Evolutionary conservation across 1,140 invertebrate species (phyloP).

Genomic region (Drosophila sechellia): DNA sequence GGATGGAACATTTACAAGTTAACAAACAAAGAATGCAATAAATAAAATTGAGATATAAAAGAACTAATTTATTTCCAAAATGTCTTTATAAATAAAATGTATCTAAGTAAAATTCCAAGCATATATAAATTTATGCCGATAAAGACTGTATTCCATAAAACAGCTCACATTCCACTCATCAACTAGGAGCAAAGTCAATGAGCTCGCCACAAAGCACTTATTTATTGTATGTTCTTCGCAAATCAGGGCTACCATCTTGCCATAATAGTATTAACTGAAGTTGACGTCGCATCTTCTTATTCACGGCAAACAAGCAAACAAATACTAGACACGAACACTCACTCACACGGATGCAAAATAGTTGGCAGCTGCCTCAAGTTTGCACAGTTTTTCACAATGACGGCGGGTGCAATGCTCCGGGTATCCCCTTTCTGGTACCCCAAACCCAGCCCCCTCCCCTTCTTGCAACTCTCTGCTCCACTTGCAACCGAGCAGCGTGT

Average conservation of each 20-base stretch:
- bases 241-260: slow-evolving; percentile 44
- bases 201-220: slow-evolving; percentile 25
- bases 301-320: slow-evolving; percentile 30
- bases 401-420: slow-evolving; percentile 48
- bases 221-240: slow-evolving; percentile 22
- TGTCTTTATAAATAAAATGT: neutral
- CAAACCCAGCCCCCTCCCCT: neutral
- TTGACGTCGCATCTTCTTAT: slow-evolving; percentile 23
- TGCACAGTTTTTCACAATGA: slow-evolving; percentile 54
- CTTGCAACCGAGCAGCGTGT: slow-evolving; percentile 72
- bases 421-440: slow-evolving; percentile 7
- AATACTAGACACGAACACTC: slow-evolving; percentile 13
- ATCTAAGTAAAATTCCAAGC: neutral
- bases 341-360: slow-evolving; percentile 73
- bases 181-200: slow-evolving; percentile 29
- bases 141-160: neutral
- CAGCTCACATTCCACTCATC: slow-evolving; percentile 5
- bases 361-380: slow-evolving; percentile 69
- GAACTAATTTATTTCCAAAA: too few species aligned
- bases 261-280: slow-evolving; percentile 50
- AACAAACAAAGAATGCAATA: neutral
- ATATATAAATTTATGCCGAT: neutral
- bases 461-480: slow-evolving; percentile 49
- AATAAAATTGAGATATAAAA: neutral
- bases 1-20: neutral